A percentile compares a stretch with the other conserved stretches of the same genome.
These are phyloP conservation scores for Sebastes minor DNA, from an alignment of 2,797 vertebrate genomes.

Conservation along the genomic window DNA sequence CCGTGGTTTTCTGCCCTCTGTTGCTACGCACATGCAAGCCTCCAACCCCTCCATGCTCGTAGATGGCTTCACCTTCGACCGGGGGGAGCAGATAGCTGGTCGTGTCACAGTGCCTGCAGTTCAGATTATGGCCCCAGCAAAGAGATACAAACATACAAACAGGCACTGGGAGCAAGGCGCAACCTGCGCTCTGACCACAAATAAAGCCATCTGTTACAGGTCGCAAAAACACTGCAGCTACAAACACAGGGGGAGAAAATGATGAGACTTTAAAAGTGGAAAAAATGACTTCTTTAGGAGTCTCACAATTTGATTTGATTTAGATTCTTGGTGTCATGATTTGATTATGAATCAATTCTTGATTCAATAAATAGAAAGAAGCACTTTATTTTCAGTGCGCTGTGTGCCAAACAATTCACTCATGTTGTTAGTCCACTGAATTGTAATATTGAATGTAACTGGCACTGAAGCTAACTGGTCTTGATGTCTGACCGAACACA, in stretches of 20 bases:
- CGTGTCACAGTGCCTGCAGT: neutral
- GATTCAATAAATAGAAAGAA: neutral
- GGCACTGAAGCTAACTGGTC: neutral
- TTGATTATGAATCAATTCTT: neutral
- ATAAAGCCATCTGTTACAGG: neutral
- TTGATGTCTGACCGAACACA: neutral
- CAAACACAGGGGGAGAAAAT: neutral
- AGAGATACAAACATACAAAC: neutral
- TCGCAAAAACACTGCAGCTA: neutral
- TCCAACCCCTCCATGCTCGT: neutral
- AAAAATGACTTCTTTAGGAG: neutral
- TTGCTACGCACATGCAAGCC: conserved; percentile 31
- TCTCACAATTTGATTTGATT: neutral
- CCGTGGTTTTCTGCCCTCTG: conserved; percentile 32
- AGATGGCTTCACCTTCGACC: neutral
- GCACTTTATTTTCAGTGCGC: neutral
- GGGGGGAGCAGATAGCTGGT: neutral
- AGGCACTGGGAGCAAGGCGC: neutral
- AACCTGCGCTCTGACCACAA: neutral
- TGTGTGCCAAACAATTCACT: neutral
- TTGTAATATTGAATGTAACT: neutral
- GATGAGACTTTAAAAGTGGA: neutral
- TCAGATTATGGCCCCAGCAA: neutral
- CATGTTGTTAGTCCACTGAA: neutral
- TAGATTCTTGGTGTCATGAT: neutral